phyloP scores from a whole-genome alignment of 2,113 vertebrate genomes.

The Myanophis thanlyinensis region DNA sequence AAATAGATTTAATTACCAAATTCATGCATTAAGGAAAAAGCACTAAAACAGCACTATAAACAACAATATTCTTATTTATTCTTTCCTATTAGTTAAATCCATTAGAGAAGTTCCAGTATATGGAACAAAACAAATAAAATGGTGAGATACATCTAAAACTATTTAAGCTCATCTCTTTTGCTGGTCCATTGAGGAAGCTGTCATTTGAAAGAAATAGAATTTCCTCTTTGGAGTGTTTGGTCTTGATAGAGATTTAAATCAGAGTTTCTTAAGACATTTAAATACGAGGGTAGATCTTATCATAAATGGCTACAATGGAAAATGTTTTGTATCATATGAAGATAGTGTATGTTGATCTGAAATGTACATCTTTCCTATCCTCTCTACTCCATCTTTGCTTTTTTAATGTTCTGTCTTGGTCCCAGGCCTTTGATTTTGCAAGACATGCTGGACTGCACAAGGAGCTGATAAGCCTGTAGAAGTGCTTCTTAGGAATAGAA shows the following conservation, averaged over 20 bases:
- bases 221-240: background rate
- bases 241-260: background rate
- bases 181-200: background rate
- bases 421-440: background rate
- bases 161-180: background rate
- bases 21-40: conserved; percentile 59
- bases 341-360: background rate
- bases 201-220: background rate
- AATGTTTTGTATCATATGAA: background rate
- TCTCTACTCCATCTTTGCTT: background rate
- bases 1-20: conserved; percentile 81
- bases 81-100: conserved; percentile 44
- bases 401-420: background rate
- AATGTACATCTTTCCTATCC: background rate
- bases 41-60: conserved; percentile 43
- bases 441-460: background rate
- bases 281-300: background rate
- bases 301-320: background rate
- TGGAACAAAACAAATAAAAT: background rate
- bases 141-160: background rate
- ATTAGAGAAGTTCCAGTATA: conserved; percentile 13
- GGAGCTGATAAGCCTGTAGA: background rate
- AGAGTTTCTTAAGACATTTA: background rate
- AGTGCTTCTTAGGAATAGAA: background rate
- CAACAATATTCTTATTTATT: conserved; percentile 61